Evolutionary conservation across 2,888 invertebrate genomes (phyloP), one percentile per base, ranked within the genome.

Genomic region (Cephalotes varians): DNA sequence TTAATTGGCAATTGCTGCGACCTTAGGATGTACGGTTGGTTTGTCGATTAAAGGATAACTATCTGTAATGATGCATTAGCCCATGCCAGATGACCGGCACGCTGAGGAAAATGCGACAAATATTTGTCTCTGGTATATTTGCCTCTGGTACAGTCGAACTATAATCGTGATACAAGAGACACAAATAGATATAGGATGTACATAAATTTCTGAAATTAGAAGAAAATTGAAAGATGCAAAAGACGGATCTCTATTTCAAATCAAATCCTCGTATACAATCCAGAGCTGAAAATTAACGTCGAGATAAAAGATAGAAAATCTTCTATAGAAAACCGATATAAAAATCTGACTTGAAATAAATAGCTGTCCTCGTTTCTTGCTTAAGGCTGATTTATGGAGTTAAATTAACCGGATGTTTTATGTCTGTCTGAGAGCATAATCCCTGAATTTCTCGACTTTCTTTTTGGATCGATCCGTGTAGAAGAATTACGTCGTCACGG

Each of bases 1-100:
- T 73, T 85, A 85, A 85, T 85, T 83, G 79, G 79, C 73, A 83
- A 85, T 85, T 79, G 83, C 79, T 65, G 69, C 72, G 73, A 85
- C 79, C 85, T 85, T 85, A 73, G 83, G 72, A 85, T 34, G 69
- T 73, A 69, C 44, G 54, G 58, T 69, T 64, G 72, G 73, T 73
- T 67, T 73, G 73, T 69, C 83, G 73, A 69, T 77, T 71, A 82
- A 74, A 80, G 71, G 80, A 80, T 67, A 73, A 81, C 60, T 54
- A 58, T 79, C 79, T 71, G 64, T 71, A 56, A 83, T 34, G 80
- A 81, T 58, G 80, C 60, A 73, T 47, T 65, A 64, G 54, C 49
- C 58, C 10, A 6, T 51, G n/a, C 21, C 31, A 56, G 44, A 25
- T 21, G 40, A 25, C 12, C 44, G 31, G n/a, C 1, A 18, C 37